phyloP scores from a whole-genome alignment of 2,888 invertebrate species.

The Drosophila ustulata region DNA sequence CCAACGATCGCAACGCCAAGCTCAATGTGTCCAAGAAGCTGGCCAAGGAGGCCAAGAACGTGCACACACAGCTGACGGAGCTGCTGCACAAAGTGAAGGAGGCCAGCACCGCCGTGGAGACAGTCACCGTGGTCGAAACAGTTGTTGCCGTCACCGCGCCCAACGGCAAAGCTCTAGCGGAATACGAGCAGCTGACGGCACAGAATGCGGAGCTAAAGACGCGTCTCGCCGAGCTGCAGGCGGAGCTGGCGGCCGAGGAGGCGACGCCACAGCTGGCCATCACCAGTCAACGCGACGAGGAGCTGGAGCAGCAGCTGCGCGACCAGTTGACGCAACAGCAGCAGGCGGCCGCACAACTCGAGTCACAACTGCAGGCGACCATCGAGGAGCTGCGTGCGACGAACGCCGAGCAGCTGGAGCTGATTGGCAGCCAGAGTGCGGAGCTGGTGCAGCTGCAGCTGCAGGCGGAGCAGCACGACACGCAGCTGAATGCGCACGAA shows the following conservation, averaged over 20 bases:
- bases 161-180: constrained; percentile 82
- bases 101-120: constrained; percentile 80
- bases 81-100: constrained; percentile 82
- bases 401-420: constrained; percentile 86
- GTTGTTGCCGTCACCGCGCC: constrained; percentile 82
- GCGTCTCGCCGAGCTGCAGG: constrained; percentile 65
- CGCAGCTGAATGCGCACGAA: constrained; percentile 74
- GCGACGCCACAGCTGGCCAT: constrained; percentile 44
- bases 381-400: constrained; percentile 33
- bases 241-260: constrained; percentile 50
- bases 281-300: not conserved
- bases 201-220: constrained; percentile 80
- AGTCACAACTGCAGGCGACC: constrained; percentile 14
- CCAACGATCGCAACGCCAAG: constrained; percentile 83
- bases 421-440: constrained; percentile 84
- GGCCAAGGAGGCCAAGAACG: constrained; percentile 84
- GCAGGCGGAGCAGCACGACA: constrained; percentile 74
- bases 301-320: constrained; percentile 1
- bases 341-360: constrained; percentile 13
- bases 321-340: not conserved
- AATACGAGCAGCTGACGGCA: constrained; percentile 81
- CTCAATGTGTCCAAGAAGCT: constrained; percentile 83
- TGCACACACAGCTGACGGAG: constrained; percentile 80
- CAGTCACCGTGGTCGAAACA: constrained; percentile 79
- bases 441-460: constrained; percentile 78